These are phyloP conservation scores for Sarcophaga peregrina DNA, from an alignment of 1,140 invertebrate genomes.

Conservation along the genomic window DNA sequence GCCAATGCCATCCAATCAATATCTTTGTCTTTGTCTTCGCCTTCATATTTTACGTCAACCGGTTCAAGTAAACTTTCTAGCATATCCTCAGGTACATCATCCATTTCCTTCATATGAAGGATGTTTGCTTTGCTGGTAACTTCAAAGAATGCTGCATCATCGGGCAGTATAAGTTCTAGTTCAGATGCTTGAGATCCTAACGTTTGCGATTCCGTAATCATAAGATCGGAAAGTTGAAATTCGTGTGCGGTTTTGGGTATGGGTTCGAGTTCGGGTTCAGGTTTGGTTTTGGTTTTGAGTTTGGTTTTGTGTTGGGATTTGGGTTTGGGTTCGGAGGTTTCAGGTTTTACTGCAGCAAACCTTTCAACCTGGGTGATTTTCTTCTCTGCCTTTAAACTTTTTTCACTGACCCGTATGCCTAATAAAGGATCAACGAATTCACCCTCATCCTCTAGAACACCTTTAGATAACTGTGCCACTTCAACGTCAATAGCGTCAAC, in stretches of 20 bases:
- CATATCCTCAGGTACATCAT: neutral
- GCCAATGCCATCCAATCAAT: conserved; percentile 6
- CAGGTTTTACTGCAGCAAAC: too few relatives aligned
- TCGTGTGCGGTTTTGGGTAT: neutral
- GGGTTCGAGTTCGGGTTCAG: too few relatives aligned
- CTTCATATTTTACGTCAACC: neutral
- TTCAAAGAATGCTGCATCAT: neutral
- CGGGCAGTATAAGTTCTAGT: neutral
- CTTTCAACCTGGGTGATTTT: too few relatives aligned
- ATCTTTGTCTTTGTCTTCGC: neutral
- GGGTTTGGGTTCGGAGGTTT: too few relatives aligned
- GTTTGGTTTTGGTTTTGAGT: too few relatives aligned
- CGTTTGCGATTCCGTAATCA: neutral
- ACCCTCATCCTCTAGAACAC: neutral
- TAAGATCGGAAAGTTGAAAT: too few relatives aligned
- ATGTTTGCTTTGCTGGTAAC: too few relatives aligned
- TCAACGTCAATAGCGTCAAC: neutral
- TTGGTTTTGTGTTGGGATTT: too few relatives aligned
- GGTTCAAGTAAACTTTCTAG: neutral
- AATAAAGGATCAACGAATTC: conserved; percentile 39
- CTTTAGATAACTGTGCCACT: neutral
- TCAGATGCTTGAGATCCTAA: neutral
- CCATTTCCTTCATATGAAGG: neutral
- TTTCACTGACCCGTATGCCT: neutral
- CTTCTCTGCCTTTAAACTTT: too few relatives aligned